Base-by-base conservation (phyloP, 2,113 vertebrate species). In the Lethenteron camtschaticum region DNA sequence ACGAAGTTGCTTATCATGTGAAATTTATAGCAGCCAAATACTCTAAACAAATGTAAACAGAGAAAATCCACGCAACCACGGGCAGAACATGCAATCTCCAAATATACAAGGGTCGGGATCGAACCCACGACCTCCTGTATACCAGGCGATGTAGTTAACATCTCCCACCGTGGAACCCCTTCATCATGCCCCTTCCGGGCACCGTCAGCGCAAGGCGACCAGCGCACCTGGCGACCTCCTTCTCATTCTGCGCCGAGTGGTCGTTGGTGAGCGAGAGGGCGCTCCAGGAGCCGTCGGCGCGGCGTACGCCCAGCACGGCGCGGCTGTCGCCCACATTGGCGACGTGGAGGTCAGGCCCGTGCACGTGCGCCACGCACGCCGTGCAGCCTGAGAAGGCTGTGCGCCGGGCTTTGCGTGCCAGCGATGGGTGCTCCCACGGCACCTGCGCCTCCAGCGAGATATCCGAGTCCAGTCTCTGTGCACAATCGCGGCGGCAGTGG, bases 381-480 rank as follows among this genome's bases (percentile, higher is more conserved):
- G 91, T 94, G 56, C 82, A 82, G 1, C 91, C 91, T 1, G 94
- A 84, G 72, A 97, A 96, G 3, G 91, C 94, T 2, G 89, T 85
- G 75, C 96, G 90, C 10, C 96, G 81, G 11, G 88, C 85, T 18
- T 86, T 80, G 73, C 83, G 90, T 72, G 77, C 85, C 75, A 86
- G 78, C 57, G 88, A 70, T 57, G 87, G 85, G 6, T 79, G 85
- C 71, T 86, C 82, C 69, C 86, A 76, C 2, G 87, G 85, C 11
- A 86, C 86, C 79, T 97, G 94, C 56, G 86, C 87, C 78, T 96
- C 94, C 73, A 96, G 72, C 0, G 91, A 91, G 76, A 97, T 87
- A 73, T 97, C 90, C 0, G 84, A 81, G 70, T 97, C 94, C 14
- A 96, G 79, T 24, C 89, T 83, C 73, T 66, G 63, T 66, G 8